Conservation (phyloP, 1,140 invertebrate species). For the Eupristina koningsbergeri region DNA sequence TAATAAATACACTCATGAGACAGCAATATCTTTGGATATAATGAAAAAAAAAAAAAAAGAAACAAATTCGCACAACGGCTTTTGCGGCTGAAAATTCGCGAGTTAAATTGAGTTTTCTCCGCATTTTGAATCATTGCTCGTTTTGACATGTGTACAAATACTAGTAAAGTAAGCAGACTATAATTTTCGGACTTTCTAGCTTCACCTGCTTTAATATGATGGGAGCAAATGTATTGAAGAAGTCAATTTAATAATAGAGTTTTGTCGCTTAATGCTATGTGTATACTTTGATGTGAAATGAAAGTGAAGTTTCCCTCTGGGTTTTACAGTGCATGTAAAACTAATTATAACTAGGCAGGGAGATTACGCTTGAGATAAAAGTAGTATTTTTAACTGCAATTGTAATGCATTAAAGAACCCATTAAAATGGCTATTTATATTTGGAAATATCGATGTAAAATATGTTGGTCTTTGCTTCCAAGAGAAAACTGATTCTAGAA, state of each 20-base stretch:
- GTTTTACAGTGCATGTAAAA: constrained; percentile 1
- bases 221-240: neutral
- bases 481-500: too few relatives aligned
- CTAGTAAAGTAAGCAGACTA: neutral
- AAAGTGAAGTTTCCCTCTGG: constrained; percentile 46
- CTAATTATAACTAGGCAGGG: constrained; percentile 1
- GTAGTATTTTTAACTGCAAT: neutral
- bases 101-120: constrained; percentile 23
- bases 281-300: constrained; percentile 21
- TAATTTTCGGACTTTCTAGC: constrained; percentile 39
- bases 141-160: neutral
- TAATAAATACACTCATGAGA: neutral
- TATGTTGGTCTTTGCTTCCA: neutral
- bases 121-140: neutral
- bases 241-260: constrained; percentile 33
- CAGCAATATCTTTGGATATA: neutral
- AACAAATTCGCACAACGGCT: neutral
- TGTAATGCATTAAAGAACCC: neutral
- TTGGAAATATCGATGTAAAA: neutral
- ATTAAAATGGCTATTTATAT: neutral
- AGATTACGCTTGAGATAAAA: neutral
- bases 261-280: constrained; percentile 8
- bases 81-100: neutral
- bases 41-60: neutral
- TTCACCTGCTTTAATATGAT: neutral